phyloP scores from a whole-genome alignment of 1,140 invertebrate genomes.

The Coelopa frigida region DNA sequence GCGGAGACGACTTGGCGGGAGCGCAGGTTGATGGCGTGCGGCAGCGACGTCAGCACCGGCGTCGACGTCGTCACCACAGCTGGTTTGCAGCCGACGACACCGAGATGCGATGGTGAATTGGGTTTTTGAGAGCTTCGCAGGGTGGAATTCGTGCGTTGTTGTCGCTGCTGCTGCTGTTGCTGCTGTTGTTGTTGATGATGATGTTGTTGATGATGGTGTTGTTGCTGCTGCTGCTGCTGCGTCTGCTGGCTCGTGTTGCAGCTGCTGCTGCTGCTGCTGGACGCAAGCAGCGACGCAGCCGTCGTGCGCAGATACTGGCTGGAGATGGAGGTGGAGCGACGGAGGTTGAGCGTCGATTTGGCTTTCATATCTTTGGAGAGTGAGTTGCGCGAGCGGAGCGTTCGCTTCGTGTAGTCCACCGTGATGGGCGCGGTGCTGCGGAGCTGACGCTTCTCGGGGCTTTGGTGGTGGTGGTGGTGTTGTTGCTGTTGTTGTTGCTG shows the following conservation, averaged over 20 bases:
- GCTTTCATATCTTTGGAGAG: conserved; percentile 18
- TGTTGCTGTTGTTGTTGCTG: conserved; percentile 1
- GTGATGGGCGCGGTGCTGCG: conserved; percentile 28
- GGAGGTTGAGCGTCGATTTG: conserved; percentile 5
- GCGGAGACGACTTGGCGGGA: conserved; percentile 6
- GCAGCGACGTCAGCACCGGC: neutral
- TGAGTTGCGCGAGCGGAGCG: conserved; percentile 30
- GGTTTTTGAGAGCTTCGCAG: neutral
- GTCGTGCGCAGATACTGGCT: conserved; percentile 5
- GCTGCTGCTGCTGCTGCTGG: neutral
- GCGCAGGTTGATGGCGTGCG: conserved; percentile 9
- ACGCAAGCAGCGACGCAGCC: neutral
- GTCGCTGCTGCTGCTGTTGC: conserved; percentile 1
- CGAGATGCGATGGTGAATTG: conserved; percentile 12
- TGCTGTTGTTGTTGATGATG: neutral
- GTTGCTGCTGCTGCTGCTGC: neutral
- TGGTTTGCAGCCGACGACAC: conserved; percentile 4
- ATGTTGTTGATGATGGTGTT: neutral
- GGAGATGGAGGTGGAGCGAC: neutral
- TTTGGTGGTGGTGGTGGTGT: neutral
- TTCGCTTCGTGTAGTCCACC: conserved; percentile 28
- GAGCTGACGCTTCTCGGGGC: conserved; percentile 27
- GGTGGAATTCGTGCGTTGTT: conserved; percentile 7
- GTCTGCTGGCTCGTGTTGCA: neutral
- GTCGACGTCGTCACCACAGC: neutral